Base-by-base conservation (phyloP, 1,140 invertebrate genomes). In the Drosophila bocqueti region DNA sequence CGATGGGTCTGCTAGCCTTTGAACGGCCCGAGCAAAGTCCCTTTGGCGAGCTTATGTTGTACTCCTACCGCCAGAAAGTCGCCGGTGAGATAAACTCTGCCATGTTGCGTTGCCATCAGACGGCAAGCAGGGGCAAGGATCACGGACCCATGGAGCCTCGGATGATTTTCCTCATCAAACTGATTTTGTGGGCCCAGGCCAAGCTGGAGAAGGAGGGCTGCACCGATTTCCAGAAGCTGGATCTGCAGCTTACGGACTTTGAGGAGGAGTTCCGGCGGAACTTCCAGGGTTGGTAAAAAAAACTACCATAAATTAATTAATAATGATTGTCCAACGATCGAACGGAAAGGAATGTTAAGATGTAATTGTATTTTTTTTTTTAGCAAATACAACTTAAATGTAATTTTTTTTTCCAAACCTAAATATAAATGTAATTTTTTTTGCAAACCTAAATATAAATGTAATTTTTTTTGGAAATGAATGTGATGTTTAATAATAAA, bases 1-100 rank as follows among this genome's bases (percentile, higher is more conserved):
- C 99, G 1, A 94, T 99, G 45, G 98, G 98, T 1, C 93, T 99
- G 8, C 93, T 99, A n/a, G 98, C 98, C 11, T 99, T 99, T 93
- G 98, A 99, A 60, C 97, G 99, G 80, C 98, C 98, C 4, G 96
- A 97, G 76, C 96, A 95, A 45, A 98, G 98, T 74, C 99, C 99
- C 1, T 99, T 99, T 94, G 96, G 97, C 38, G 98, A 99, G 93
- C 94, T 99, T 13, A 93, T 99, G 18, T 96, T 98, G 79, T 96
- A 96, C 3, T 96, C 97, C 24, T 97, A 99, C 91, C 94, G 36
- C 9, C 40, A 78, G 24, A 57, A 68, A 24, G 59, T 77, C 4
- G 59, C 50, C 16, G 26, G 47, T 0, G 64, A 83, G 29, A 15
- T 76, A 7, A 74, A 83, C 13, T 46, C 52, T 0, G 47, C 76